Conservation (phyloP, 2,113 vertebrate genomes). For the Plecturocebus donacophilus region DNA sequence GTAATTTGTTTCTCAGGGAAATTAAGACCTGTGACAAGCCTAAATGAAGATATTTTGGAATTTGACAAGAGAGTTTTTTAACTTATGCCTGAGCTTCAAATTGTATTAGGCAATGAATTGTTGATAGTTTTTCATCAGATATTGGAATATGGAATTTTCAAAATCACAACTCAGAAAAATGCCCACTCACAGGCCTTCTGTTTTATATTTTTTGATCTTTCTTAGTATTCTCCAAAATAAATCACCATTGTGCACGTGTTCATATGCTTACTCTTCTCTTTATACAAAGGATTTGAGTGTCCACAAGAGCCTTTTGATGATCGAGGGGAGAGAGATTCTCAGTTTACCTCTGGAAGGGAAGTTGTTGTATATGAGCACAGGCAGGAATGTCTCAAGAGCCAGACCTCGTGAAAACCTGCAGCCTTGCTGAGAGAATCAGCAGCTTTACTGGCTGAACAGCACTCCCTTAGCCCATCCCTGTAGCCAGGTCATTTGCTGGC, state of each 20-base stretch:
- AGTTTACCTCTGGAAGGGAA: not conserved
- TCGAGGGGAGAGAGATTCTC: not conserved
- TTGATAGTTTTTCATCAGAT: constrained; percentile 30
- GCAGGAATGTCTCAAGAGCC: not conserved
- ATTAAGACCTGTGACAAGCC: not conserved
- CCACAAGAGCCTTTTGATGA: not conserved
- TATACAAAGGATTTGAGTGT: not conserved
- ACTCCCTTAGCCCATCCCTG: not conserved
- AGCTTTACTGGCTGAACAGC: not conserved
- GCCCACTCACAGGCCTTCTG: not conserved
- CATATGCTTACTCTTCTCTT: not conserved
- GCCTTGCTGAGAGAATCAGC: not conserved
- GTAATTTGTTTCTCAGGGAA: not conserved
- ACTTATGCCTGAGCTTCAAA: not conserved
- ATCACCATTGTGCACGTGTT: not conserved
- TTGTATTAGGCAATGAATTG: not conserved
- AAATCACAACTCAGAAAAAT: not conserved
- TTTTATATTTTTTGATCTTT: not conserved
- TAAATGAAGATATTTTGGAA: constrained; percentile 2
- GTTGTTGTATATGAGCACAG: not conserved
- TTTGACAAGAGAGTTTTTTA: not conserved
- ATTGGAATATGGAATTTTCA: not conserved
- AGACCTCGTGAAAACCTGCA: not conserved
- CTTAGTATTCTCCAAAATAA: not conserved
- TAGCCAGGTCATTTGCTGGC: not conserved